phyloP scores from a whole-genome alignment of 2,113 vertebrate genomes.

The Callipepla squamata region DNA sequence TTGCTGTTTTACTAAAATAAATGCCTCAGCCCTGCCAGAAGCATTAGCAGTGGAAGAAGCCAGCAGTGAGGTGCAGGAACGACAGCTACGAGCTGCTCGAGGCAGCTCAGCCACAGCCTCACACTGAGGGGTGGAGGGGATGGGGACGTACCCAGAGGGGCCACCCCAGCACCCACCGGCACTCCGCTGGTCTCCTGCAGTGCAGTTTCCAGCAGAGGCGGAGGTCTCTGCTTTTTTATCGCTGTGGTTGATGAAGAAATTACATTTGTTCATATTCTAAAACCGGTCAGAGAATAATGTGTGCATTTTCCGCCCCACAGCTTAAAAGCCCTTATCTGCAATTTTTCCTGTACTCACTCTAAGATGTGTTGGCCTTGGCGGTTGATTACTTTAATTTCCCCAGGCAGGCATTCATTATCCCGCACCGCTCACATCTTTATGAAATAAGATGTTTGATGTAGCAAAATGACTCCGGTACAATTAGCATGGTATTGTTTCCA shows the following conservation, averaged over 20 bases:
- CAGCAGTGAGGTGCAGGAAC: background rate
- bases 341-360: background rate
- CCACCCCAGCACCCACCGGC: no score
- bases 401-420: slow-evolving; percentile 8
- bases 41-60: background rate
- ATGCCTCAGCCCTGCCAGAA: background rate
- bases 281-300: background rate
- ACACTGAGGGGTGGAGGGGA: no score
- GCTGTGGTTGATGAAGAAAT: background rate
- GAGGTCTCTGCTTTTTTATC: background rate
- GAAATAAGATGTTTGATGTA: slow-evolving; percentile 7
- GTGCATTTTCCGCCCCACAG: background rate
- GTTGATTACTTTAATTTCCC: slow-evolving; percentile 32
- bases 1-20: background rate
- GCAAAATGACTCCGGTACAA: background rate
- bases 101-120: background rate
- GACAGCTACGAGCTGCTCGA: no score
- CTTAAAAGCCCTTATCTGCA: slow-evolving; percentile 20
- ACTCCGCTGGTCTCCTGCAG: background rate
- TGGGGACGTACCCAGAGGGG: no score
- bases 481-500: background rate
- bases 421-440: background rate
- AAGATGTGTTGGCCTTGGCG: slow-evolving; percentile 2
- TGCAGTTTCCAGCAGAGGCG: background rate
- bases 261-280: background rate